Evolutionary conservation across 2,113 vertebrate species (phyloP), one percentile per base, ranked within the genome.

Genomic region (Romanogobio albipinnatus): DNA sequence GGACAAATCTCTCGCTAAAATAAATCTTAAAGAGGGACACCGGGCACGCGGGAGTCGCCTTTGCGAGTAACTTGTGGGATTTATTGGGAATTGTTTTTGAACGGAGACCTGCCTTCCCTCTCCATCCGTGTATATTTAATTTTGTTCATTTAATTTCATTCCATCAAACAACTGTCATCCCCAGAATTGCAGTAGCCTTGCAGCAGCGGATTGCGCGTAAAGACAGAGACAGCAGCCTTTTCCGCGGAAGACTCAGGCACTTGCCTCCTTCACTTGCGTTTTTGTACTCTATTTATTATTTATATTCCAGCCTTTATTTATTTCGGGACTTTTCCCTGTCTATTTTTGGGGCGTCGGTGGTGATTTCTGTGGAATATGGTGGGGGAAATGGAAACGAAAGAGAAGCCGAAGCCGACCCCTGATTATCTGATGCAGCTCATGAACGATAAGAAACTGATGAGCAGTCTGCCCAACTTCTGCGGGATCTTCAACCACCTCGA

Each of bases 341-440:
- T 83, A 51, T 82, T 68, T 88, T 87, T 87, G 88, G 89, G 74
- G 43, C 33, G 43, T 77, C 51, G 22, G 53, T 74, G 71, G 68
- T 83, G 85, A 76, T 90, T 84, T 85, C 82, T 82, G 91, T 95
- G 95, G 96, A 96, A 95, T 94, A 96, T 96, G 96, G 96, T 96
- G 88, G 96, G 95, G 95, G 96, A 97, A 94, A 96, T 96, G 96
- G 96, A 97, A 95, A 92, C 95, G 89, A 96, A 96, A 94, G 96
- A 97, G 91, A 96, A 96, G 91, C 96, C 96, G 86, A 96, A 96
- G 91, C 95, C 96, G 89, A 96, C 92, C 92, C 96, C 96, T 79
- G 96, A 97, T 94, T 97, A 97, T 92, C 94, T 97, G 90, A 97
- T 97, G 96, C 96, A 97, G 94, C 93, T 97, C 43, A 96, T 97